Conservation (phyloP, 1,140 invertebrate species). For the Drosophila eugracilis region DNA sequence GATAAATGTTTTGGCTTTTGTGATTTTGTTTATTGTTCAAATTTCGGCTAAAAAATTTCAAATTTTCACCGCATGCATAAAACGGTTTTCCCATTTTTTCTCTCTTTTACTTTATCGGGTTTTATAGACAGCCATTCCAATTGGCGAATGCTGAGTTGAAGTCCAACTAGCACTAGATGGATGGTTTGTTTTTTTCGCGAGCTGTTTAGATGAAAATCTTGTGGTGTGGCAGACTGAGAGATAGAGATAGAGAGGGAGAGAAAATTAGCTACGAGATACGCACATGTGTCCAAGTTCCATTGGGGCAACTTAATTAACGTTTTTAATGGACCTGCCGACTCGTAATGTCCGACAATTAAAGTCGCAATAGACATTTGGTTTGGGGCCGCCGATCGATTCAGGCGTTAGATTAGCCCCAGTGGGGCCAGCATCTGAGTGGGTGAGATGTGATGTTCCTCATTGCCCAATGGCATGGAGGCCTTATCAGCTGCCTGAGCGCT, state of each 20-base stretch:
- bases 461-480: conserved; percentile 16
- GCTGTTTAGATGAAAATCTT: conserved; percentile 78
- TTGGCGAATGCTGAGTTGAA: conserved; percentile 64
- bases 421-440: conserved; percentile 30
- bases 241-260: not conserved
- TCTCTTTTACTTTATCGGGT: conserved; percentile 27
- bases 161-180: conserved; percentile 42
- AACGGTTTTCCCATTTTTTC: conserved; percentile 45
- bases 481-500: conserved; percentile 77
- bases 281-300: conserved; percentile 55
- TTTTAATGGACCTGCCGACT: conserved; percentile 79
- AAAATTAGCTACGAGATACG: not conserved
- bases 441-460: conserved; percentile 36
- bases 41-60: conserved; percentile 73
- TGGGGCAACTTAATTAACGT: conserved; percentile 80
- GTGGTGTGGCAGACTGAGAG: conserved; percentile 55
- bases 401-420: conserved; percentile 27
- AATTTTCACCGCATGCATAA: conserved; percentile 78
- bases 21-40: conserved; percentile 84
- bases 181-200: conserved; percentile 60
- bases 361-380: conserved; percentile 42
- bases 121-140: conserved; percentile 65
- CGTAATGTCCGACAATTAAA: conserved; percentile 77
- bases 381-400: not conserved
- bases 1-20: conserved; percentile 84